phyloP scores from a whole-genome alignment of 2,888 invertebrate genomes.

The Protophormia terraenovae region DNA sequence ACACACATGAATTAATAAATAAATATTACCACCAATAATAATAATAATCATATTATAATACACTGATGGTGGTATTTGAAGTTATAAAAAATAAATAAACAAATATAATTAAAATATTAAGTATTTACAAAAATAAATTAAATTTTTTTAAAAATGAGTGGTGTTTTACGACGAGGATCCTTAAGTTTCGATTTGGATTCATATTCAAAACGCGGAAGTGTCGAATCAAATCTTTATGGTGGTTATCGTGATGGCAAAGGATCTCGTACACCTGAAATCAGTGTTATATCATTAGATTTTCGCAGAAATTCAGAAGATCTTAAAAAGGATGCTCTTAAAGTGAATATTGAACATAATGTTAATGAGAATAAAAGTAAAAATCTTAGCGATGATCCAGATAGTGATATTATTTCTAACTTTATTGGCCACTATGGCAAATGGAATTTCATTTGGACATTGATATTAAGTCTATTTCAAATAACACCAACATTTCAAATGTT shows the following conservation, averaged over 20 bases:
- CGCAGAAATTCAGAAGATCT: constrained; percentile 78
- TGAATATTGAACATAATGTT: not conserved
- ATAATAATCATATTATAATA: no score
- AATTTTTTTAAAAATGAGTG: constrained; percentile 76
- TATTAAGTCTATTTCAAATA: constrained; percentile 84
- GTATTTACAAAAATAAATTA: not conserved
- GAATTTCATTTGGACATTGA: constrained; percentile 84
- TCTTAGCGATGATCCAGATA: constrained; percentile 78
- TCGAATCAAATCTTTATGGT: constrained; percentile 75
- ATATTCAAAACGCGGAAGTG: constrained; percentile 72
- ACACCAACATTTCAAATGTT: constrained; percentile 86
- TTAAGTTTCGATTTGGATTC: constrained; percentile 74
- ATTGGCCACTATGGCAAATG: constrained; percentile 85
- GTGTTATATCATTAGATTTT: constrained; percentile 78
- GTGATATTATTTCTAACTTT: constrained; percentile 83
- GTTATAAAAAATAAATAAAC: not conserved
- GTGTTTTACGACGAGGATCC: constrained; percentile 78
- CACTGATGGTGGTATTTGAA: no score
- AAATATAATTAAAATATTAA: not conserved
- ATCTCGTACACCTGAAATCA: constrained; percentile 78
- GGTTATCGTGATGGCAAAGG: constrained; percentile 75
- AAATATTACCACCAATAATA: not conserved
- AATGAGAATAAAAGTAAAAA: constrained; percentile 58
- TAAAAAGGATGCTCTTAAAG: constrained; percentile 71
- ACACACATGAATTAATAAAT: constrained; percentile 39